These are phyloP conservation scores for Sesamia inferens DNA, from an alignment of 2,888 invertebrate genomes.

Conservation along the genomic window DNA sequence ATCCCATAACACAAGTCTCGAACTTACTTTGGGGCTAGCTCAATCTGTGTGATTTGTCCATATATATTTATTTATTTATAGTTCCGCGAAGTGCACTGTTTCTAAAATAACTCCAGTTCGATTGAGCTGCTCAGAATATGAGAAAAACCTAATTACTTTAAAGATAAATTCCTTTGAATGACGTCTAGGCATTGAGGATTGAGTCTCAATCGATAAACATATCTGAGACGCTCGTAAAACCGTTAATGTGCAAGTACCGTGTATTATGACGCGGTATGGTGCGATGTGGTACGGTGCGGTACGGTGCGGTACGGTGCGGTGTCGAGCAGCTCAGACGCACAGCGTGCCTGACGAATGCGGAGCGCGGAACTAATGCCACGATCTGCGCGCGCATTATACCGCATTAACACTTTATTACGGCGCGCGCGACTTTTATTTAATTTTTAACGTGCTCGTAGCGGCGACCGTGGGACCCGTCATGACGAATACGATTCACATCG, in stretches of 20 bases:
- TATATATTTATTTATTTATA: not conserved
- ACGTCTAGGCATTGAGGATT: slow-evolving; percentile 50
- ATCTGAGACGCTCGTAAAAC: slow-evolving; percentile 61
- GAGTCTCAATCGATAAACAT: slow-evolving; percentile 56
- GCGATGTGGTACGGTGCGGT: slow-evolving; percentile 21
- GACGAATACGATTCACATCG: slow-evolving; percentile 41
- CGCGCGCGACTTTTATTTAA: slow-evolving; percentile 67
- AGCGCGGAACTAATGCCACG: slow-evolving; percentile 74
- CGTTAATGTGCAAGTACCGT: slow-evolving; percentile 57
- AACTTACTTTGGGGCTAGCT: no score
- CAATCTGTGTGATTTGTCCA: no score
- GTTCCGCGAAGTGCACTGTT: slow-evolving; percentile 16
- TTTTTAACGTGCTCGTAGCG: slow-evolving; percentile 51
- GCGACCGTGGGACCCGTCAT: slow-evolving; percentile 59
- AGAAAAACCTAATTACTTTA: slow-evolving; percentile 47
- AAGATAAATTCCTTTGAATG: slow-evolving; percentile 51
- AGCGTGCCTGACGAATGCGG: slow-evolving; percentile 80
- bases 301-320: slow-evolving; percentile 3
- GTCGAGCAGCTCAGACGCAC: slow-evolving; percentile 62
- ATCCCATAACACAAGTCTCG: no score
- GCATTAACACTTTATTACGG: slow-evolving; percentile 71
- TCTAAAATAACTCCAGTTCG: slow-evolving; percentile 9
- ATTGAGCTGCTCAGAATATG: slow-evolving; percentile 28
- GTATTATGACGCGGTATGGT: slow-evolving; percentile 38
- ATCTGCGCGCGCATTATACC: slow-evolving; percentile 68